A percentile compares a stretch with the other conserved stretches of the same genome.
Conservation (phyloP, 2,113 vertebrate species). For the Brienomyrus longianalis region DNA sequence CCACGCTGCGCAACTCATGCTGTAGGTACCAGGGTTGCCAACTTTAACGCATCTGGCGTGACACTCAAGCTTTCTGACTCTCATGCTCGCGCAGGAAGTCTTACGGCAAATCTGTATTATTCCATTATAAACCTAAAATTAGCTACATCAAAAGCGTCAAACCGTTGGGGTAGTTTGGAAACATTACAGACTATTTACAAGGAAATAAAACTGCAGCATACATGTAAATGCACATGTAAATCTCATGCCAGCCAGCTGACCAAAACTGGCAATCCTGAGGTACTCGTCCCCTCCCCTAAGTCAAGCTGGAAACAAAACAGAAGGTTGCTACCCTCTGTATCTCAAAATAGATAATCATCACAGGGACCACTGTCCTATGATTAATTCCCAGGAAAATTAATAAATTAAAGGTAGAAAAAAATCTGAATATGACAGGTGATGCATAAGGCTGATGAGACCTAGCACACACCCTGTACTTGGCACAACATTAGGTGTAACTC, state of each 20-base stretch:
- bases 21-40: neutral
- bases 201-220: no score
- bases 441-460: neutral
- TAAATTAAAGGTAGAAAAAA: neutral
- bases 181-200: no score
- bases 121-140: no score
- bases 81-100: no score
- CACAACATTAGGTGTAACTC: neutral
- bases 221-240: no score
- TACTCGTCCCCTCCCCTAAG: neutral
- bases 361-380: neutral
- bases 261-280: no score
- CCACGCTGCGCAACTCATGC: neutral
- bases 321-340: neutral
- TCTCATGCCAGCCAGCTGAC: no score
- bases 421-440: neutral
- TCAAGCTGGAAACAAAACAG: neutral
- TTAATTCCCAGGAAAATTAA: neutral
- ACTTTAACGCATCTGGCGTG: neutral
- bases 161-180: no score
- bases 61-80: no score
- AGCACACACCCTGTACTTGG: neutral
- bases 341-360: neutral
- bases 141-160: no score
- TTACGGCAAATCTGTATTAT: no score